Conservation (phyloP, 1,140 invertebrate species). For the Temnothorax nylanderi region DNA sequence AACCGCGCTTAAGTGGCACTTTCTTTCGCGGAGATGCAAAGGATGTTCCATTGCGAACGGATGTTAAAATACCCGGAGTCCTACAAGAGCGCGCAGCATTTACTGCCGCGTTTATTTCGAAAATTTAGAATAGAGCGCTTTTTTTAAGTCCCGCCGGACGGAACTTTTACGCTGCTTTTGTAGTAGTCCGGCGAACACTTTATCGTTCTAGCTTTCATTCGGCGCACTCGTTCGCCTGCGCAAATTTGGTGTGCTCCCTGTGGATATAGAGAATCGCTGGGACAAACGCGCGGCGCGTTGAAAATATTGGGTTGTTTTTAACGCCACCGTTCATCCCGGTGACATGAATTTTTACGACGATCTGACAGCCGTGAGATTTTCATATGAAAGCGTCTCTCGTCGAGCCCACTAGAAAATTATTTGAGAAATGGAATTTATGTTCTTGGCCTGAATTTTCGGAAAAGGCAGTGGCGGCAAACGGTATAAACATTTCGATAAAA, state of each 20-base stretch:
- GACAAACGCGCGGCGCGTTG: constrained; percentile 35
- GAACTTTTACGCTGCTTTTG: constrained; percentile 53
- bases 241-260: constrained; percentile 22
- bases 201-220: constrained; percentile 56
- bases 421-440: constrained; percentile 34
- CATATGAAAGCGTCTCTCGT: constrained; percentile 41
- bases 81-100: constrained; percentile 8
- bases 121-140: constrained; percentile 52
- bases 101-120: constrained; percentile 50
- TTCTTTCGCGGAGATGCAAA: constrained; percentile 30
- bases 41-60: constrained; percentile 20
- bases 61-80: constrained; percentile 46
- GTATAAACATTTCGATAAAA: not conserved
- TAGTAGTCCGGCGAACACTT: constrained; percentile 44
- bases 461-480: not conserved
- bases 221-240: constrained; percentile 13
- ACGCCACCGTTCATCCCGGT: constrained; percentile 42
- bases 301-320: constrained; percentile 60
- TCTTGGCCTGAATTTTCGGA: not conserved
- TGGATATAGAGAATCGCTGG: constrained; percentile 45
- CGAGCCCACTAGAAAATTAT: constrained; percentile 42
- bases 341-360: constrained; percentile 60
- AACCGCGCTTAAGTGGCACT: constrained; percentile 36
- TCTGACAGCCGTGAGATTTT: constrained; percentile 58
- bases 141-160: constrained; percentile 47